Evolutionary conservation across 2,113 vertebrate species (phyloP).

Genomic region (Alces alces): DNA sequence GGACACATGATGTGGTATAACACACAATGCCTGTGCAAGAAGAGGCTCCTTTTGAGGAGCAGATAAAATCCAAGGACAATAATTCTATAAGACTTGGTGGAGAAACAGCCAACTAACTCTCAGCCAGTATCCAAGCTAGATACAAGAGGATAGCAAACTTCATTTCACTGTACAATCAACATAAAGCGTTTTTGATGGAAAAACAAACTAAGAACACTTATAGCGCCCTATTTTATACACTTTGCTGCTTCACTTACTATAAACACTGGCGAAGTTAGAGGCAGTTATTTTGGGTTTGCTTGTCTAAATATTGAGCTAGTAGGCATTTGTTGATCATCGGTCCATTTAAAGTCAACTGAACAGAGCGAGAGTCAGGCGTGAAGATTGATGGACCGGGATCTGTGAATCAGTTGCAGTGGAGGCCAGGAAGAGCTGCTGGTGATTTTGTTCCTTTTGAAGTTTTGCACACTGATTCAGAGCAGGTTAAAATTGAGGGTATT

Average conservation of each 20-base stretch:
- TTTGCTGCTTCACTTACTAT: constrained; percentile 12
- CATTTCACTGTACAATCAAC: background rate
- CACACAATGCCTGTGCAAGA: background rate
- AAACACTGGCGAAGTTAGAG: background rate
- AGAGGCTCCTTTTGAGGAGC: background rate
- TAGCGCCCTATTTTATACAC: background rate
- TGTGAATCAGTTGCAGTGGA: background rate
- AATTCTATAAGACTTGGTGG: background rate
- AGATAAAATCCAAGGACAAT: background rate
- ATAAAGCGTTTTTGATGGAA: background rate
- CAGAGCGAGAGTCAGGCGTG: background rate
- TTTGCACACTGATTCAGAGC: background rate
- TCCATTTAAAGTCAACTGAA: background rate
- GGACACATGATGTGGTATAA: background rate
- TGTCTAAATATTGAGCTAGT: constrained; percentile 31
- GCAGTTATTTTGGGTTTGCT: background rate
- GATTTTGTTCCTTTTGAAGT: background rate
- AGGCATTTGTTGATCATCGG: background rate
- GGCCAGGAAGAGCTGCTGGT: background rate
- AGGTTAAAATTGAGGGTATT: background rate
- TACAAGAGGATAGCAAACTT: constrained; percentile 5
- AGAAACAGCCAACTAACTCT: background rate
- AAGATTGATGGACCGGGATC: background rate
- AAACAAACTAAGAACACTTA: background rate
- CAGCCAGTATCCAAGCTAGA: background rate